These are phyloP conservation scores for Lithosia quadra DNA, from an alignment of 2,888 invertebrate genomes.

Conservation along the genomic window DNA sequence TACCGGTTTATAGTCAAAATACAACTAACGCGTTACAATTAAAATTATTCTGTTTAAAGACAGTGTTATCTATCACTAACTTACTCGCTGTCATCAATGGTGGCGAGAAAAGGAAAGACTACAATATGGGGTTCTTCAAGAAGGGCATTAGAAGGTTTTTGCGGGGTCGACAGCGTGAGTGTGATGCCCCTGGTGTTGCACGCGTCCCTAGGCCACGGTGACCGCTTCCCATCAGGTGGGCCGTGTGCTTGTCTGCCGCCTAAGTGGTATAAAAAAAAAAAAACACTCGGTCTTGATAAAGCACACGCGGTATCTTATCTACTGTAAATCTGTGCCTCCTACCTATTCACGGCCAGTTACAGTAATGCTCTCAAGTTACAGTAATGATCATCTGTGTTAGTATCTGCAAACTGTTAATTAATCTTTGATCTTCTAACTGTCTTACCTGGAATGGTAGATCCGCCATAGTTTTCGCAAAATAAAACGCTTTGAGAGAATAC, in stretches of 20 bases:
- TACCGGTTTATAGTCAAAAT: background rate
- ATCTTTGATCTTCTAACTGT: background rate
- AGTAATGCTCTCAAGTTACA: background rate
- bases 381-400: background rate
- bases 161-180: too few species aligned
- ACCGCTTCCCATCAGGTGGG: too few species aligned
- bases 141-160: too few species aligned
- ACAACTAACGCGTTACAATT: background rate
- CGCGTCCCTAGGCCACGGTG: too few species aligned
- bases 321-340: background rate
- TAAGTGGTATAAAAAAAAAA: too few species aligned
- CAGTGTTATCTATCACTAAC: background rate
- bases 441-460: slow-evolving; percentile 98
- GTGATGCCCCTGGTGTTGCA: too few species aligned
- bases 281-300: background rate
- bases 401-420: background rate
- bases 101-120: background rate
- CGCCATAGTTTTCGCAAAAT: slow-evolving; percentile 98
- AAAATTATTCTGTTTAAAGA: background rate
- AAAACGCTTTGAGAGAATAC: slow-evolving; percentile 99
- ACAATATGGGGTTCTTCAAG: too few species aligned
- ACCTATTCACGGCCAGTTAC: background rate
- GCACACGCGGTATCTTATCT: background rate
- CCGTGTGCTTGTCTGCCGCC: too few species aligned
- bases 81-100: background rate